Evolutionary conservation across 2,888 invertebrate genomes (phyloP).

Genomic region (Carterocephalus palaemon): DNA sequence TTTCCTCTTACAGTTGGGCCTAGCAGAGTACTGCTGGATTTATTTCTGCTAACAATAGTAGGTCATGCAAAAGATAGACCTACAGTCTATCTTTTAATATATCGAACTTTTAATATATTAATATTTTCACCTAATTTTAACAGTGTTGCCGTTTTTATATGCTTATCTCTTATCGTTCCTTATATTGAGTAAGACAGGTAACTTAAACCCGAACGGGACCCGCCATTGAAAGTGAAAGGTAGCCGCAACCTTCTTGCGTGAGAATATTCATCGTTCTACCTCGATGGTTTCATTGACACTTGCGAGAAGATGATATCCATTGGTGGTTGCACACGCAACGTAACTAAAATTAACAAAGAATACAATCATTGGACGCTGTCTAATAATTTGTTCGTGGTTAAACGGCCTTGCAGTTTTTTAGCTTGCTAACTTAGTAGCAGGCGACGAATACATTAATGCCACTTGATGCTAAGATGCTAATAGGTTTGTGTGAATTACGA

Average conservation of each 20-base stretch:
- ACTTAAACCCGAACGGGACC: conserved; percentile 26
- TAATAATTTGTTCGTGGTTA: conserved; percentile 5
- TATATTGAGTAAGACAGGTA: conserved; percentile 5
- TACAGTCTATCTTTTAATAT: too few species aligned
- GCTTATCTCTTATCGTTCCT: too few species aligned
- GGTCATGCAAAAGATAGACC: too few species aligned
- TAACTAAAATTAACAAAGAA: conserved; percentile 4
- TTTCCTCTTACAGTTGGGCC: too few species aligned
- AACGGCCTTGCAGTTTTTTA: conserved; percentile 8
- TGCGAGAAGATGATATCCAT: conserved; percentile 15
- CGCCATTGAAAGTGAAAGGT: conserved; percentile 33
- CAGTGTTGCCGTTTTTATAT: too few species aligned
- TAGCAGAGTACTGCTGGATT: too few species aligned
- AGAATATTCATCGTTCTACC: conserved; percentile 23
- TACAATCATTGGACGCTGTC: conserved; percentile 15
- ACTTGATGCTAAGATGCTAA: conserved; percentile 19
- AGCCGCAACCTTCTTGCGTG: conserved; percentile 24
- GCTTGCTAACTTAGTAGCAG: conserved; percentile 1
- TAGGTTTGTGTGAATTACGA: conserved; percentile 12
- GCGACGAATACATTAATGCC: conserved; percentile 16
- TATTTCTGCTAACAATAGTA: too few species aligned
- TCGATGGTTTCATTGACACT: conserved; percentile 21
- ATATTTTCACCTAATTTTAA: too few species aligned
- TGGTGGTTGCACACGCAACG: conserved; percentile 17
- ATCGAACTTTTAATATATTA: too few species aligned